Evolutionary conservation across 2,888 invertebrate species (phyloP).

Genomic region (Mactromeris polynyma): DNA sequence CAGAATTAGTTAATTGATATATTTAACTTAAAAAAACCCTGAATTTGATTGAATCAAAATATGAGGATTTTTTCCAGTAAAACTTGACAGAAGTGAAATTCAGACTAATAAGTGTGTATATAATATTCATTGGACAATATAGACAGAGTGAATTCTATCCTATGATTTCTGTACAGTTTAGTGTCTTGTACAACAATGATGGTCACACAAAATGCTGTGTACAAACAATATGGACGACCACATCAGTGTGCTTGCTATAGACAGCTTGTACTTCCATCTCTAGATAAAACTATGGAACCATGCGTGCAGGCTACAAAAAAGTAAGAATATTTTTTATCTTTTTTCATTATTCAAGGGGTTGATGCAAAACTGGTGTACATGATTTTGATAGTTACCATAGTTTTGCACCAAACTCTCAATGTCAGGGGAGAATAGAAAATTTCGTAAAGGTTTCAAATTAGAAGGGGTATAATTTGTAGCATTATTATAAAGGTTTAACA

Average conservation of each 20-base stretch:
- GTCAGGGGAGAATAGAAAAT: no score
- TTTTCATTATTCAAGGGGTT: no score
- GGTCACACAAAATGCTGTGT: slow-evolving; percentile 43
- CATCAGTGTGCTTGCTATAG: slow-evolving; percentile 56
- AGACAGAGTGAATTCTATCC: background rate
- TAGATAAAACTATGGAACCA: slow-evolving; percentile 57
- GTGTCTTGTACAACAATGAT: slow-evolving; percentile 24
- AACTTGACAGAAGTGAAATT: background rate
- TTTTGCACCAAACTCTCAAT: no score
- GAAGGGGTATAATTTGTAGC: no score
- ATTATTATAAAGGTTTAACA: no score
- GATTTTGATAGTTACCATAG: no score
- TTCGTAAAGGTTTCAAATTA: no score
- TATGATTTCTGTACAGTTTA: background rate
- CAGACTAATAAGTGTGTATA: background rate
- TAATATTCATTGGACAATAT: background rate
- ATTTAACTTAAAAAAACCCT: background rate
- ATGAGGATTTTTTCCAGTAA: background rate
- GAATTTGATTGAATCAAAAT: background rate
- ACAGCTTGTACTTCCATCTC: slow-evolving; percentile 55
- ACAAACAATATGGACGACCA: slow-evolving; percentile 41
- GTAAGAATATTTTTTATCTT: slow-evolving; percentile 47
- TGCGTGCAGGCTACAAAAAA: slow-evolving; percentile 30
- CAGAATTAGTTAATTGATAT: background rate
- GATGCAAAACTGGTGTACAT: background rate